Conservation (phyloP, 2,113 vertebrate genomes). For the Lepidothrix coronata region DNA sequence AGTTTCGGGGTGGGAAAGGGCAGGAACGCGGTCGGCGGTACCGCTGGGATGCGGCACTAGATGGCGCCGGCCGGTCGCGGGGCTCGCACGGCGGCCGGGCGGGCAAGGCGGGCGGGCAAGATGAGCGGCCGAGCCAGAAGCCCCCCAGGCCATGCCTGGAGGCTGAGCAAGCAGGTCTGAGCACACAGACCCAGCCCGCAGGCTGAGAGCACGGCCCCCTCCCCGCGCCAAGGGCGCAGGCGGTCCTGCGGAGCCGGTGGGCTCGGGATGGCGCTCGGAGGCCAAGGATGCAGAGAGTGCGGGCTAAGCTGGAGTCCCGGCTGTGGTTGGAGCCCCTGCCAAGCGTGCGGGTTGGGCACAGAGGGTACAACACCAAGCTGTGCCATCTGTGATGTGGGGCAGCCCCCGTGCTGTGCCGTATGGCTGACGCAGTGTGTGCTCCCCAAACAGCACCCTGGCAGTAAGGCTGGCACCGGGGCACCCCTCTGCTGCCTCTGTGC, state of each 20-base stretch:
- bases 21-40: background rate
- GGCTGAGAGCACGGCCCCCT: background rate
- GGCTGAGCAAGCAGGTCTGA: background rate
- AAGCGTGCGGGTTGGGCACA: fast-evolving
- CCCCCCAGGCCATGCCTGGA: fast-evolving
- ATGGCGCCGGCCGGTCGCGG: constrained; percentile 17
- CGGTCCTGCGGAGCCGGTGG: background rate
- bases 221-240: background rate
- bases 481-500: background rate
- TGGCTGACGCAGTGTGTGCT: fast-evolving
- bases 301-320: background rate
- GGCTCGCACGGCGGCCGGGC: no score
- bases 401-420: fast-evolving
- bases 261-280: background rate
- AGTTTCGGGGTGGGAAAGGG: background rate
- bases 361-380: no score
- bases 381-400: background rate
- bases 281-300: fast-evolving
- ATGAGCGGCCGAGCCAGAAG: background rate
- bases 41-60: background rate
- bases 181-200: fast-evolving
- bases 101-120: background rate
- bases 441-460: background rate
- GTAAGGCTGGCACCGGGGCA: background rate
- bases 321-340: background rate